Evolutionary conservation across 2,888 invertebrate genomes (phyloP).

Genomic region (Electrophaes corylata): DNA sequence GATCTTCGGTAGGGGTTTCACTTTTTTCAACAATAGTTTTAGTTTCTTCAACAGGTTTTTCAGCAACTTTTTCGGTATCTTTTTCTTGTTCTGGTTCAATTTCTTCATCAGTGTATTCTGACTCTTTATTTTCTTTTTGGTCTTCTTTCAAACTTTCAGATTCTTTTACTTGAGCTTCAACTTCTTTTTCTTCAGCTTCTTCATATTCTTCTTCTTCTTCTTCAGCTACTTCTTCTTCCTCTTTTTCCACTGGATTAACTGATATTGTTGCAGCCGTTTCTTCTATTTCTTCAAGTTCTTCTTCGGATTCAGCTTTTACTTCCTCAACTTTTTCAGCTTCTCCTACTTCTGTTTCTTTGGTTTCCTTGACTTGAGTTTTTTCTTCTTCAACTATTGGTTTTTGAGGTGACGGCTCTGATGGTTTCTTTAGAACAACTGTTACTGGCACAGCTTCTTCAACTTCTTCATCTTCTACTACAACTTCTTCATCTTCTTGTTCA

Average conservation of each 20-base stretch:
- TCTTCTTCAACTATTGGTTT: constrained; percentile 27
- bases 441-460: constrained; percentile 47
- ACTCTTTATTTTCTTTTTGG: constrained; percentile 36
- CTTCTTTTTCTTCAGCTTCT: constrained; percentile 42
- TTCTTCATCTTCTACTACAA: constrained; percentile 44
- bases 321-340: constrained; percentile 15
- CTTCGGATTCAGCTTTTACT: neutral
- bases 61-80: constrained; percentile 27
- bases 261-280: constrained; percentile 19
- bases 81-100: constrained; percentile 15
- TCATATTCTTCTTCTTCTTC: constrained; percentile 41
- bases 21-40: constrained; percentile 29
- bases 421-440: constrained; percentile 47
- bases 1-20: constrained; percentile 34
- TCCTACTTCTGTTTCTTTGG: constrained; percentile 11
- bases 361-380: constrained; percentile 27
- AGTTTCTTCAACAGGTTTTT: constrained; percentile 35
- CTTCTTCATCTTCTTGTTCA: constrained; percentile 53
- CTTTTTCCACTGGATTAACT: constrained; percentile 18
- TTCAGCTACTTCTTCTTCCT: constrained; percentile 42
- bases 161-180: constrained; percentile 9
- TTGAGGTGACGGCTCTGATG: constrained; percentile 32
- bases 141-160: constrained; percentile 30
- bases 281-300: constrained; percentile 4
- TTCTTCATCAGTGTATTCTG: constrained; percentile 28